Base-by-base conservation (phyloP, 2,888 invertebrate species). In the Netelia virgata region DNA sequence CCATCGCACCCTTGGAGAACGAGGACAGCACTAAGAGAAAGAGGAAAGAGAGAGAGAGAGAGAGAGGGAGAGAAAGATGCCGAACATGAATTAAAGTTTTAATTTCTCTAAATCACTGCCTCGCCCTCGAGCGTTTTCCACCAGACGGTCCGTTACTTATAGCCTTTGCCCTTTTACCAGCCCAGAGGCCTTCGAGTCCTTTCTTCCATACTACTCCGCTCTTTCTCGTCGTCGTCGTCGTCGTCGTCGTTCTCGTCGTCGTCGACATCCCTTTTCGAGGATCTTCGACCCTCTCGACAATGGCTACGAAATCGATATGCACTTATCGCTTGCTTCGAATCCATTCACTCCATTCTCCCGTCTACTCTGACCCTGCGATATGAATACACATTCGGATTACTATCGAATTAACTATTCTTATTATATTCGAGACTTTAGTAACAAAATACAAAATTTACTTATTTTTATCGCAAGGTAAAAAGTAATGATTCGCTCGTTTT, bases 21-120 rank as follows among this genome's bases (percentile, higher is more conserved):
- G 36, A 59, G 55, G 41, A 57, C 77, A 83, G 86, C 82, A 85
- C 64, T 77, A 83, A 74, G 82, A 82, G 73, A 57, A 43, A 59
- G 59, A 68, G 82, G 66, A 69, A 66, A 80, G 28, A 59, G 59
- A 68, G 82, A 66, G 68, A 66, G 78, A 74, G 80, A 87, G 84
- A 79, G 72, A 66, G 69, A 73, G 78, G 81, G 87, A 57, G 63
- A 53, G n/a, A 86, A 83, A 86, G 86, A 84, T 84, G 87, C 89
- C 88, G 92, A 92, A 93, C 93, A 92, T 93, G 93, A 93, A 93
- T 92, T 92, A 93, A 93, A 93, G 91, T 93, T 93, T 93, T 93
- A 93, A 93, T 93, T 93, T 93, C 93, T 93, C 92, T 92, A 91
- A 93, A 93, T 93, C 93, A 92, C 93, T 91, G 91, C 90, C 82